Conservation (phyloP, 2,797 vertebrate genomes). For the Carcharodon carcharias region DNA sequence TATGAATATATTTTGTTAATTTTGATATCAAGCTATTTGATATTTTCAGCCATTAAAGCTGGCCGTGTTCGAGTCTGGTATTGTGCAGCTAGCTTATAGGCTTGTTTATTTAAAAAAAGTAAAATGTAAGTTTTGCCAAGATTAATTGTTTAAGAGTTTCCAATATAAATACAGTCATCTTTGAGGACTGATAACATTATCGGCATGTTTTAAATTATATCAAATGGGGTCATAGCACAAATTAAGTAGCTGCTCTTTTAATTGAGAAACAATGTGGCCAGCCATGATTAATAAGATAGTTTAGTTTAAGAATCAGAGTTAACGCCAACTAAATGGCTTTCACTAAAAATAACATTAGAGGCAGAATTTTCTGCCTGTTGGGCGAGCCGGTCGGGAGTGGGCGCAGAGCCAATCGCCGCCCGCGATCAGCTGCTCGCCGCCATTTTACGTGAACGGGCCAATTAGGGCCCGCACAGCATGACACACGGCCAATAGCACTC, state of each 20-base stretch:
- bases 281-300: background rate
- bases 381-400: too few relatives aligned
- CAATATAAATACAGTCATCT: background rate
- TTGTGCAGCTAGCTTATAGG: background rate
- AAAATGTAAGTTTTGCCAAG: background rate
- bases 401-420: too few relatives aligned
- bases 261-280: background rate
- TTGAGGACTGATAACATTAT: background rate
- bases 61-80: background rate
- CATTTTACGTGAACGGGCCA: too few relatives aligned
- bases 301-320: background rate
- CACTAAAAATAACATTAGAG: background rate
- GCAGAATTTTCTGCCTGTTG: too few relatives aligned
- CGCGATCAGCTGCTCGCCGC: too few relatives aligned
- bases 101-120: background rate
- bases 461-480: too few relatives aligned
- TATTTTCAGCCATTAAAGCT: background rate
- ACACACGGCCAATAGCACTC: too few relatives aligned
- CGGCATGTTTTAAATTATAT: background rate
- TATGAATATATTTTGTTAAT: background rate
- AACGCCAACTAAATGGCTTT: background rate
- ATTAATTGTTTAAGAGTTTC: background rate
- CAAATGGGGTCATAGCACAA: background rate
- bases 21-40: background rate
- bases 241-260: background rate